A percentile compares a stretch with the other conserved stretches of the same genome.
Conservation (phyloP, 2,797 vertebrate genomes). For the Lagorchestes hirsutus region DNA sequence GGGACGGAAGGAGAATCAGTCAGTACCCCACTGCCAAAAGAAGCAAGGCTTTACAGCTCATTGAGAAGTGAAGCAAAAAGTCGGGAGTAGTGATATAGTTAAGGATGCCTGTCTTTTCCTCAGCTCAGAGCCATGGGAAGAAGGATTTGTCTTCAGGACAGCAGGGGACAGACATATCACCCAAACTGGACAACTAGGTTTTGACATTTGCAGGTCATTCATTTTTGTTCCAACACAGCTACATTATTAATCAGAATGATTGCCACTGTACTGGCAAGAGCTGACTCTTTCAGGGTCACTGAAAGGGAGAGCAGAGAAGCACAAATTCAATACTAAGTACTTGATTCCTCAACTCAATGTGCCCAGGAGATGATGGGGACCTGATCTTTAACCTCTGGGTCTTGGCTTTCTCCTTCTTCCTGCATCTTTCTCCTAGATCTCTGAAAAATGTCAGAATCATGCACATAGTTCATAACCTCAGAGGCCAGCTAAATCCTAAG, state of each 20-base stretch:
- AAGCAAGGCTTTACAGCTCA: neutral
- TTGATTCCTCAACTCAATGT: neutral
- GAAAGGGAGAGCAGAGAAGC: neutral
- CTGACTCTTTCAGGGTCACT: neutral
- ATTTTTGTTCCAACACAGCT: neutral
- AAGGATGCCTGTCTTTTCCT: neutral
- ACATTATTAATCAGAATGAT: neutral
- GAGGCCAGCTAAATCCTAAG: neutral
- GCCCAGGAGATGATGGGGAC: neutral
- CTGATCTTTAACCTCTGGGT: neutral
- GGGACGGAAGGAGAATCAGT: neutral
- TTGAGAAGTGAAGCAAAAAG: neutral
- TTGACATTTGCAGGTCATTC: neutral
- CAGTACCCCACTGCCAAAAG: neutral
- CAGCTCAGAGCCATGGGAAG: neutral
- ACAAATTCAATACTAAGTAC: neutral
- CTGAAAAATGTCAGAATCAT: neutral
- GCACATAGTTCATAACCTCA: neutral
- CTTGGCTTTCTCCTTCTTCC: neutral
- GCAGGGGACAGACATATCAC: neutral
- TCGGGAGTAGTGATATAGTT: neutral
- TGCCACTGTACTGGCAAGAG: neutral
- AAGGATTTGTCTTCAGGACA: neutral
- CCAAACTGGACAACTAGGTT: neutral
- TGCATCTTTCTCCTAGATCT: neutral